phyloP scores from a whole-genome alignment of 2,888 invertebrate genomes.

The Zootermopsis nevadensis region DNA sequence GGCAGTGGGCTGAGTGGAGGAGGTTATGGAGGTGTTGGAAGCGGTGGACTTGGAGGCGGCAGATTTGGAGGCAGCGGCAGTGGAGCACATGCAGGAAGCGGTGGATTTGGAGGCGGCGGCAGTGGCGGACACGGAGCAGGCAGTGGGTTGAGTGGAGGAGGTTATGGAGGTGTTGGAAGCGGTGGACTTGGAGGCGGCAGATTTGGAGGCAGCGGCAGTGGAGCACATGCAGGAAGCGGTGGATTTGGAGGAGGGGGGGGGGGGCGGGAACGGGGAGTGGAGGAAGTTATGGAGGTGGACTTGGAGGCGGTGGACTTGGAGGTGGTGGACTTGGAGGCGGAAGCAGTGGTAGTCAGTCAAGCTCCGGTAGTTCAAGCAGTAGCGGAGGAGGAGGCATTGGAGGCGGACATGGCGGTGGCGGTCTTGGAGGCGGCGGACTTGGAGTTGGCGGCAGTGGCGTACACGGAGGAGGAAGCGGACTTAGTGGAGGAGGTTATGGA shows the following conservation, averaged over 20 bases:
- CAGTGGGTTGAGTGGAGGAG: background rate
- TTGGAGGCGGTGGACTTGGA: conserved; percentile 7
- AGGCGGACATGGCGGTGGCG: no score
- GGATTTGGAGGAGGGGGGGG: background rate
- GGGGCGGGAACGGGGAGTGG: background rate
- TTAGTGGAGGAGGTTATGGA: background rate
- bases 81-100: conserved; percentile 1
- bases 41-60: background rate
- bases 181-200: conserved; percentile 18
- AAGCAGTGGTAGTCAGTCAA: background rate
- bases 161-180: background rate
- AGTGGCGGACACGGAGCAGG: background rate
- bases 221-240: background rate
- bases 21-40: background rate
- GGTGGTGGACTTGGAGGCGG: background rate
- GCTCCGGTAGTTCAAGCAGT: background rate
- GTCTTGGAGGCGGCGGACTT: background rate
- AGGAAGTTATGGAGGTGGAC: background rate
- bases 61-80: conserved; percentile 18
- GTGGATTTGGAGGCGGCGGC: conserved; percentile 8
- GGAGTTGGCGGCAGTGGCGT: background rate
- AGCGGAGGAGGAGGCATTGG: background rate
- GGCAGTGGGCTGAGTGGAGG: background rate
- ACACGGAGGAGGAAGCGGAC: background rate
- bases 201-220: background rate